These are phyloP conservation scores for Drosophila subquinaria DNA, from an alignment of 2,888 invertebrate species.

Conservation along the genomic window DNA sequence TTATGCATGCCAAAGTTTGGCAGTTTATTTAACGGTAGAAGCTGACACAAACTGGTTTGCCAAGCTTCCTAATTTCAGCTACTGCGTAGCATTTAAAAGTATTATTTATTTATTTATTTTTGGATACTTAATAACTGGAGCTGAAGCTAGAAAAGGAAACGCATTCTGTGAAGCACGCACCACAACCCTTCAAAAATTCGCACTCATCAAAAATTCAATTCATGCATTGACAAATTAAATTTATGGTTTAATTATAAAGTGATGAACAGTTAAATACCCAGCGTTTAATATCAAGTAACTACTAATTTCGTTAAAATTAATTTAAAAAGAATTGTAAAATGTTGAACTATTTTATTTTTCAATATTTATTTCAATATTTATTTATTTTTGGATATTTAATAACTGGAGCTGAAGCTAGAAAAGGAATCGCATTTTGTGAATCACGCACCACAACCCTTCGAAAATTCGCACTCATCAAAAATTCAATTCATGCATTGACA, in stretches of 20 bases:
- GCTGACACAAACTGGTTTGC: constrained; percentile 39
- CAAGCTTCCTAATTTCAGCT: constrained; percentile 43
- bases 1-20: constrained; percentile 41
- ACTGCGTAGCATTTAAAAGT: constrained; percentile 21
- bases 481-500: constrained; percentile 47
- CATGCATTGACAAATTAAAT: constrained; percentile 31
- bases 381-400: constrained; percentile 15
- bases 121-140: constrained; percentile 21
- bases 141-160: constrained; percentile 1
- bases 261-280: constrained; percentile 11
- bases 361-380: too few species aligned
- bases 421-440: constrained; percentile 1
- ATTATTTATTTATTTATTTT: constrained; percentile 5
- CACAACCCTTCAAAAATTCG: constrained; percentile 35
- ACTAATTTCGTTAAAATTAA: neutral
- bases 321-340: neutral
- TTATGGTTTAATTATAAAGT: neutral
- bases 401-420: constrained; percentile 15
- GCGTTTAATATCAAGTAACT: neutral
- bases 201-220: constrained; percentile 58
- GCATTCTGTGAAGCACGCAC: constrained; percentile 26
- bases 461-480: constrained; percentile 55
- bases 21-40: constrained; percentile 14
- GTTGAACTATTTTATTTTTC: too few species aligned
- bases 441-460: constrained; percentile 28